Percentiles rank a stretch among this genome's conserved stretches.
Evolutionary conservation across 2,113 vertebrate genomes (phyloP).

Genomic region (Cinclus mexicanus): DNA sequence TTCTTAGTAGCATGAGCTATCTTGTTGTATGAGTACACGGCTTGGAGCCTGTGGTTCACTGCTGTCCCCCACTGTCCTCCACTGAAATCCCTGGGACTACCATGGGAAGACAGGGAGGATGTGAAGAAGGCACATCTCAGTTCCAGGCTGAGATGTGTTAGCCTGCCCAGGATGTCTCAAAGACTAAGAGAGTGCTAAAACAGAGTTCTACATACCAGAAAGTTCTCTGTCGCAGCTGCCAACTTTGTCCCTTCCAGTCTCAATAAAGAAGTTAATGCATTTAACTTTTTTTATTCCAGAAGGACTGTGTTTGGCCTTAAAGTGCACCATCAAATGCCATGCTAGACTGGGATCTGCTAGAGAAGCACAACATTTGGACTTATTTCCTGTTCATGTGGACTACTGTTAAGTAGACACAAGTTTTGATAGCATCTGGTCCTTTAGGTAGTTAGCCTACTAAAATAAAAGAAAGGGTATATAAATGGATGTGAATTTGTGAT

Average conservation of each 20-base stretch:
- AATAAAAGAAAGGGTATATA: neutral
- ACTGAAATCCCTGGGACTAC: neutral
- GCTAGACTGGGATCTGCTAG: neutral
- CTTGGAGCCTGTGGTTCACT: neutral
- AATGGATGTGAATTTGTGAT: neutral
- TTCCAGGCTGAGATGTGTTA: neutral
- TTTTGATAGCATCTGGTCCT: neutral
- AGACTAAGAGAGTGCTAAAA: neutral
- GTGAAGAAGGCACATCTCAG: neutral
- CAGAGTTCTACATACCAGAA: rapidly evolving
- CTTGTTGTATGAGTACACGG: neutral
- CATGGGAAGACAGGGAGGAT: neutral
- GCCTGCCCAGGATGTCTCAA: neutral
- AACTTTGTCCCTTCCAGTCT: neutral
- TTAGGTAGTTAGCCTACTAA: neutral
- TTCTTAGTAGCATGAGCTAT: neutral
- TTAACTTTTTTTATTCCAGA: neutral
- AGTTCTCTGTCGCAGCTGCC: neutral
- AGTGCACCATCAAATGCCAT: neutral
- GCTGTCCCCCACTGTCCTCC: neutral
- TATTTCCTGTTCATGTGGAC: neutral
- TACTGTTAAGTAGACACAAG: neutral
- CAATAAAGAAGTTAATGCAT: neutral
- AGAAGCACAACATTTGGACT: neutral
- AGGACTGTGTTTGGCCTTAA: neutral